These are phyloP conservation scores for Macrocentrus cingulum DNA, from an alignment of 1,140 invertebrate genomes.

Conservation along the genomic window DNA sequence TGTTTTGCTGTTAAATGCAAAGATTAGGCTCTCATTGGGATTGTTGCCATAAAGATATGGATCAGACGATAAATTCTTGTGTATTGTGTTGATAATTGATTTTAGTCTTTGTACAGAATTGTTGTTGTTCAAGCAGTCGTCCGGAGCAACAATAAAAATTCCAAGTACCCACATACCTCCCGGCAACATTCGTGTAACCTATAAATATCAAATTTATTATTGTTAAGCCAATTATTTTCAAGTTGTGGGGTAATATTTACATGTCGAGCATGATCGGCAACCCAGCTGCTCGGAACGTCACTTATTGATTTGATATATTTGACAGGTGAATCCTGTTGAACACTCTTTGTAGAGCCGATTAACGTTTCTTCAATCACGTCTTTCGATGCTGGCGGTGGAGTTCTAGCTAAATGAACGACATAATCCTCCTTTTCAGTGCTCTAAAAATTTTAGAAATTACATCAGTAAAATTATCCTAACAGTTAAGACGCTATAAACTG, in stretches of 20 bases:
- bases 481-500: not conserved
- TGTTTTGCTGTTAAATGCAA: constrained; percentile 58
- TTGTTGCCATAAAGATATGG: constrained; percentile 63
- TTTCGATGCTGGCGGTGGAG: constrained; percentile 63
- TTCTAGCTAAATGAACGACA: constrained; percentile 72
- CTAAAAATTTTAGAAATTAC: constrained; percentile 37
- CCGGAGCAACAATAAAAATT: constrained; percentile 64
- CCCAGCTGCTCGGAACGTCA: constrained; percentile 64
- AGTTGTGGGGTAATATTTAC: constrained; percentile 45
- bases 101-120: constrained; percentile 58
- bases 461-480: not conserved
- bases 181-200: constrained; percentile 79
- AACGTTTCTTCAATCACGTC: constrained; percentile 52
- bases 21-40: constrained; percentile 56
- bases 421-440: constrained; percentile 68
- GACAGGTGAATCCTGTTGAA: constrained; percentile 30
- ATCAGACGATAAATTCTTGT: constrained; percentile 61
- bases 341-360: constrained; percentile 31
- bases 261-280: constrained; percentile 72
- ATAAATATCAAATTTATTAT: constrained; percentile 24
- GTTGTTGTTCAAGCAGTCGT: constrained; percentile 64
- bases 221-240: not conserved
- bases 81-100: constrained; percentile 60
- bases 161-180: constrained; percentile 78
- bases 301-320: constrained; percentile 48